These are phyloP conservation scores for Pseudoips prasinana DNA, from an alignment of 2,888 invertebrate genomes.

Conservation along the genomic window DNA sequence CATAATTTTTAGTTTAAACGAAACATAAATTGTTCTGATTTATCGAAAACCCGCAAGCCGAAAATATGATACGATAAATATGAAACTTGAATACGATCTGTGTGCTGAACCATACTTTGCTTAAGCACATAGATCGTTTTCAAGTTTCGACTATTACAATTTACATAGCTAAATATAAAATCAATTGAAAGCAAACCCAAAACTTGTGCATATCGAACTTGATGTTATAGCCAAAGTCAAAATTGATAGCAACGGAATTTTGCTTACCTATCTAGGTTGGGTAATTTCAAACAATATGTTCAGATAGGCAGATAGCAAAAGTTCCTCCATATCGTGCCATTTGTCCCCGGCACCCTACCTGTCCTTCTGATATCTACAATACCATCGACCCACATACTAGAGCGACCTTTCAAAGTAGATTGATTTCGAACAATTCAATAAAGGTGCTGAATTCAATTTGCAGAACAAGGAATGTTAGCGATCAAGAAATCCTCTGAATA, in stretches of 20 bases:
- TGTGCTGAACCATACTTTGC: too few relatives aligned
- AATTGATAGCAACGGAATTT: conserved; percentile 8
- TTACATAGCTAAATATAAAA: too few relatives aligned
- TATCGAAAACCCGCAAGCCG: too few relatives aligned
- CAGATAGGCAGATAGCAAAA: conserved; percentile 20
- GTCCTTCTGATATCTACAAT: conserved; percentile 30
- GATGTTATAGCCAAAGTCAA: too few relatives aligned
- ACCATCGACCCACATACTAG: conserved; percentile 31
- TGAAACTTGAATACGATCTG: too few relatives aligned
- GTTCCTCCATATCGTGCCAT: conserved; percentile 21
- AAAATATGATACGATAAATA: too few relatives aligned
- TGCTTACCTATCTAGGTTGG: conserved; percentile 7
- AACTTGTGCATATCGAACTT: too few relatives aligned
- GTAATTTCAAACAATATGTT: conserved; percentile 18
- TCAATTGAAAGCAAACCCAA: too few relatives aligned
- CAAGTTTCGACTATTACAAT: too few relatives aligned
- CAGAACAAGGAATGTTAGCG: conserved; percentile 7
- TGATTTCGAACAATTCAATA: conserved; percentile 36
- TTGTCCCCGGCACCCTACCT: conserved; percentile 27
- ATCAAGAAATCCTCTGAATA: conserved; percentile 27
- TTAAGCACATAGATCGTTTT: too few relatives aligned
- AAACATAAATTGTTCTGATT: conserved; percentile 4
- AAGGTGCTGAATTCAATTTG: conserved; percentile 35
- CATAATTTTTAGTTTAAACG: conserved; percentile 9
- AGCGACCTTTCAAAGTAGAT: conserved; percentile 33